A percentile compares a stretch with the other conserved stretches of the same genome.
These are phyloP conservation scores for Chitala chitala DNA, from an alignment of 2,113 vertebrate genomes.

Conservation along the genomic window DNA sequence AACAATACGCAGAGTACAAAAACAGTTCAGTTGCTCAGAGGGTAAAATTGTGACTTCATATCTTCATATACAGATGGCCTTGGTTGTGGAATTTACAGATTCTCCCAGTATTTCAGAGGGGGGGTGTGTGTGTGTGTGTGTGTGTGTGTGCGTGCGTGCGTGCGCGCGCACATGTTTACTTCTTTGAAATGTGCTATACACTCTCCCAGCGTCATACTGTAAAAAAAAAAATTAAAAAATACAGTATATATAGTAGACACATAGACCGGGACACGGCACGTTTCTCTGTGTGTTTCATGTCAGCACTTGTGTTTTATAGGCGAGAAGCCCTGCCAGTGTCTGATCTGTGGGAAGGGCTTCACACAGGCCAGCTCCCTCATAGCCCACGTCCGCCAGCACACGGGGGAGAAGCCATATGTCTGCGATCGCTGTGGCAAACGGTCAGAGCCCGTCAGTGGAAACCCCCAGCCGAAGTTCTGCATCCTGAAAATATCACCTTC, in stretches of 20 bases:
- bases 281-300: background rate
- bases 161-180: too few species aligned
- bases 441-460: slow-evolving; percentile 45
- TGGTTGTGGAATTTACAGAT: too few species aligned
- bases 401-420: slow-evolving; percentile 95
- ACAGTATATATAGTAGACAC: background rate
- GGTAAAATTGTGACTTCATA: too few species aligned
- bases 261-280: too few species aligned
- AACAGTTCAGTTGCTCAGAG: too few species aligned
- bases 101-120: too few species aligned
- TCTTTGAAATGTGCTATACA: too few species aligned
- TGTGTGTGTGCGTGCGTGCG: too few species aligned
- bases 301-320: slow-evolving; percentile 59
- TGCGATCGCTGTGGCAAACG: slow-evolving; percentile 97
- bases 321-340: slow-evolving; percentile 93
- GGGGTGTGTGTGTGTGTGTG: too few species aligned
- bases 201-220: too few species aligned
- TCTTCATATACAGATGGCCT: too few species aligned
- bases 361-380: slow-evolving; percentile 96
- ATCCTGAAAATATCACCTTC: background rate
- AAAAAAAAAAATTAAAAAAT: background rate
- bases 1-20: too few species aligned
- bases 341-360: slow-evolving; percentile 92
- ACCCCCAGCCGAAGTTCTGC: background rate
- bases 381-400: slow-evolving; percentile 94